phyloP scores from a whole-genome alignment of 2,888 invertebrate species.

The Melinaea marsaeus region DNA sequence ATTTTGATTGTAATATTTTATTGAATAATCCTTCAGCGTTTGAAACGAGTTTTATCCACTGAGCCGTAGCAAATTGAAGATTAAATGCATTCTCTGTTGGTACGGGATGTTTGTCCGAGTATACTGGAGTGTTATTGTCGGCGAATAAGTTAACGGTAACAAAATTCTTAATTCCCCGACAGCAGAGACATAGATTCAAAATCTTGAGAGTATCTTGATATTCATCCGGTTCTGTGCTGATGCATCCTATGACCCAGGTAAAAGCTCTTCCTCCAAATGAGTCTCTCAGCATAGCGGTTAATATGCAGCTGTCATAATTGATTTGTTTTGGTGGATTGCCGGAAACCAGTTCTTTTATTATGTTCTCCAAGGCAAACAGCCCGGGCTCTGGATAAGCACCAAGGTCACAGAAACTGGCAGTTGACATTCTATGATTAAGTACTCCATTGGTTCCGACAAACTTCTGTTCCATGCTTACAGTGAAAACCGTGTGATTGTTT shows the following conservation, averaged over 20 bases:
- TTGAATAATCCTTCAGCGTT: constrained; percentile 92
- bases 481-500: constrained; percentile 83
- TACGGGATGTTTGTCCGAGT: constrained; percentile 55
- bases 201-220: constrained; percentile 83
- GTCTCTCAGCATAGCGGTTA: constrained; percentile 83
- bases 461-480: constrained; percentile 85
- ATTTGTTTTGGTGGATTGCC: constrained; percentile 75
- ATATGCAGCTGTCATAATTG: constrained; percentile 81
- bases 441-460: constrained; percentile 83
- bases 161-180: constrained; percentile 83
- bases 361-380: constrained; percentile 81
- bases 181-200: constrained; percentile 81
- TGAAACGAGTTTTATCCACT: constrained; percentile 88
- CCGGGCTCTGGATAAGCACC: constrained; percentile 80
- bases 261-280: constrained; percentile 87
- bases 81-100: constrained; percentile 78
- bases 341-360: constrained; percentile 78
- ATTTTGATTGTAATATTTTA: constrained; percentile 83
- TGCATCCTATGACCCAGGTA: constrained; percentile 83
- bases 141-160: constrained; percentile 85
- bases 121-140: constrained; percentile 79
- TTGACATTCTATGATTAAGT: constrained; percentile 83
- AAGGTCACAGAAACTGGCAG: constrained; percentile 85
- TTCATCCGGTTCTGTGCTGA: constrained; percentile 83
- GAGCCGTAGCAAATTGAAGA: constrained; percentile 88